These are phyloP conservation scores for Isotomurus palustris DNA, from an alignment of 2,888 invertebrate species.

Conservation along the genomic window DNA sequence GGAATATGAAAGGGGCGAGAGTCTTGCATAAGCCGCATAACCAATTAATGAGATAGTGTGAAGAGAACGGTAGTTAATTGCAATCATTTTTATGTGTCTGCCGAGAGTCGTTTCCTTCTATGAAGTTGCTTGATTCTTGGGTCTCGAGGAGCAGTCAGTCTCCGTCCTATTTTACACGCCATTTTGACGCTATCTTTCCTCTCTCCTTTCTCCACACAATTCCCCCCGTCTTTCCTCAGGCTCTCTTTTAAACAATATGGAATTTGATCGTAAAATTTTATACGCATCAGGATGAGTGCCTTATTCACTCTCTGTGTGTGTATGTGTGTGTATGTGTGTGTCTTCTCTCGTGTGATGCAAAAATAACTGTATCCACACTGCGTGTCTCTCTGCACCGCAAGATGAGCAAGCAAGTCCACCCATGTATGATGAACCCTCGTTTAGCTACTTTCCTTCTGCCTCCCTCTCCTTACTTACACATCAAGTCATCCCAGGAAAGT, in stretches of 20 bases:
- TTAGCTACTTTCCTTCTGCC: background rate
- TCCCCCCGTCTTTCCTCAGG: background rate
- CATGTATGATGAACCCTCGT: too few species aligned
- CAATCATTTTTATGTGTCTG: slow-evolving; percentile 47
- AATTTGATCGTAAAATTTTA: slow-evolving; percentile 29
- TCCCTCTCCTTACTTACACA: background rate
- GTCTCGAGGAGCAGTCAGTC: slow-evolving; percentile 24
- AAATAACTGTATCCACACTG: slow-evolving; percentile 3
- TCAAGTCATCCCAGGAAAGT: background rate
- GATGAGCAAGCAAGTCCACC: too few species aligned
- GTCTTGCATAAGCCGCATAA: slow-evolving; percentile 26
- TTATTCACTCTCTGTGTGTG: slow-evolving; percentile 5
- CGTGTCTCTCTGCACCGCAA: too few species aligned
- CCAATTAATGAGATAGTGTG: slow-evolving; percentile 36
- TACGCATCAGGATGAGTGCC: slow-evolving; percentile 10
- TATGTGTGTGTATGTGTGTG: too few species aligned
- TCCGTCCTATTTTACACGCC: slow-evolving; percentile 27
- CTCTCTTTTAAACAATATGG: slow-evolving; percentile 17
- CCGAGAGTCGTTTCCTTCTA: slow-evolving; percentile 45
- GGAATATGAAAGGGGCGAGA: too few species aligned
- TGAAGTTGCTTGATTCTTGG: slow-evolving; percentile 42
- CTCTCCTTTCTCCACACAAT: background rate
- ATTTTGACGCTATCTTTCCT: slow-evolving; percentile 1
- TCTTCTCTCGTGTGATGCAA: slow-evolving; percentile 6
- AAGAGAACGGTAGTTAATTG: slow-evolving; percentile 45